Base-by-base conservation (phyloP, 1,140 invertebrate genomes). In the Drosophila paulistorum region DNA sequence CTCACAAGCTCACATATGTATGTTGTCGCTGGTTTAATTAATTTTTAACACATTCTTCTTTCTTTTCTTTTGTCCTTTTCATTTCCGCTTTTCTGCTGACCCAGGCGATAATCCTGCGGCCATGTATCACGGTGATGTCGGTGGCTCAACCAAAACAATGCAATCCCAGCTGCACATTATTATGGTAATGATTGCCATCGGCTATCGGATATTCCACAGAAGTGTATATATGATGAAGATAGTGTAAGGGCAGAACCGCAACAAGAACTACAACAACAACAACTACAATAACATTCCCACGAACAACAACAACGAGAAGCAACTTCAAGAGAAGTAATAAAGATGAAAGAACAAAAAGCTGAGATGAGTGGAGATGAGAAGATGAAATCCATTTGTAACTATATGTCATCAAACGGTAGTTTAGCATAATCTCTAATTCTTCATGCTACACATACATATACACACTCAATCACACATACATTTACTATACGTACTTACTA, bases 91-190 rank as follows among this genome's bases (percentile, higher is more conserved):
- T 11, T 9, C 45, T 23, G 17, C 67, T 64, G 42, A 90, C 90
- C 26, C 91, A 93, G 93, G 93, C 81, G 94, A 94, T 91, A 94
- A 94, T 92, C 94, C 94, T 63, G 94, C 94, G 39, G 94, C 94
- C 55, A 94, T 94, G 94, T 94, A 94, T 77, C 93, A 94, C 75
- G 94, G 94, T 48, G 93, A 93, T 67, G 92, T 93, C 67, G 93
- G 93, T 71, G 91, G 93, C 61, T 93, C 93, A 55, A 89, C 90
- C 26, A 92, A 92, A 78, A 91, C 91, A 81, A 91, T 90, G 86
- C 91, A 92, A 62, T 80, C 81, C 26, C 86, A 91, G 68, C 69
- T 92, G 64, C 85, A 90, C 59, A 80, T 80, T 72, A 74, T 90
- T 65, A 83, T 83, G 79, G 84, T 77, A 68, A 79, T 90, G 57